These are phyloP conservation scores for Irena cyanogastra DNA, from an alignment of 2,113 vertebrate species.

Conservation along the genomic window DNA sequence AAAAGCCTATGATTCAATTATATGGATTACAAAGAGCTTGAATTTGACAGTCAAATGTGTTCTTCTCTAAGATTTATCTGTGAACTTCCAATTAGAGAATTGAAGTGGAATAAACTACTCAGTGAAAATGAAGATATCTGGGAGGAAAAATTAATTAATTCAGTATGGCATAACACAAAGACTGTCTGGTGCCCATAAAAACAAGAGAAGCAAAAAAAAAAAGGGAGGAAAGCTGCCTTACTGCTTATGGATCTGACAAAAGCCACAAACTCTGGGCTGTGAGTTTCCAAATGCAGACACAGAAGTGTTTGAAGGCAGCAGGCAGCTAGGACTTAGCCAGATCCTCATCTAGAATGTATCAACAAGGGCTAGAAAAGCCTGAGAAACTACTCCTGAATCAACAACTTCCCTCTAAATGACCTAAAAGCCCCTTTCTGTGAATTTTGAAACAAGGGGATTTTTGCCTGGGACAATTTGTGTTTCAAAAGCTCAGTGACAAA, in stretches of 20 bases:
- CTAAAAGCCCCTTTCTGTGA: not conserved
- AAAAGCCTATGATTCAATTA: slow-evolving; percentile 37
- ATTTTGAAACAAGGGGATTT: not conserved
- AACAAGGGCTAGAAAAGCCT: not conserved
- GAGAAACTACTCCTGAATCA: not conserved
- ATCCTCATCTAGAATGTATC: not conserved
- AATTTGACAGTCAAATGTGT: not conserved
- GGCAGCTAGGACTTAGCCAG: not conserved
- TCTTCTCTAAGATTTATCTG: slow-evolving; percentile 18
- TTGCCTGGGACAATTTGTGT: not conserved
- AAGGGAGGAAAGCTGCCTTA: not conserved
- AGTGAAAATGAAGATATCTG: slow-evolving; percentile 23
- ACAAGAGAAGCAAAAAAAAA: not conserved
- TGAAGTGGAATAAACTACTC: slow-evolving; percentile 37
- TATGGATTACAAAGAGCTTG: slow-evolving; percentile 1
- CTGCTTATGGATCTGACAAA: not conserved
- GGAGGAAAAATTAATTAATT: slow-evolving; percentile 42
- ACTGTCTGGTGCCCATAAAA: not conserved
- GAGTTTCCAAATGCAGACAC: not conserved
- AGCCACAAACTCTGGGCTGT: not conserved
- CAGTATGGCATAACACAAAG: not conserved
- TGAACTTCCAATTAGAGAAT: slow-evolving; percentile 27
- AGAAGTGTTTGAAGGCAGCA: not conserved
- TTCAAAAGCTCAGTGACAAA: not conserved
- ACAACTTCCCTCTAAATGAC: not conserved